Percentiles rank a stretch among this genome's conserved stretches.
Evolutionary conservation across 2,888 invertebrate species (phyloP).

Genomic region (Melanophora roralis): DNA sequence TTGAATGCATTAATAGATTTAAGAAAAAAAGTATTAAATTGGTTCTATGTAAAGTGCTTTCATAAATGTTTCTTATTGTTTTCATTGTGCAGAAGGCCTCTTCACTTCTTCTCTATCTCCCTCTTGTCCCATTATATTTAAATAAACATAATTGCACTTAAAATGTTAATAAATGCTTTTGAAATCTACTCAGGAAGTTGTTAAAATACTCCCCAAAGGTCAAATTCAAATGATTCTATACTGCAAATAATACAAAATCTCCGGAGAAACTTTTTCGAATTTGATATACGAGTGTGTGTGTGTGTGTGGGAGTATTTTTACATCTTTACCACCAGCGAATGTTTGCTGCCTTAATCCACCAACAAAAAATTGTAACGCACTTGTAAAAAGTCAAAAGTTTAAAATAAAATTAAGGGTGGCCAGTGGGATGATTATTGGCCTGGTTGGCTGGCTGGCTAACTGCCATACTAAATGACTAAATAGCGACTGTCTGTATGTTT

Average conservation of each 20-base stretch:
- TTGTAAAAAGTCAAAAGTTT: slow-evolving; percentile 43
- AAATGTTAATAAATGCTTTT: slow-evolving; percentile 58
- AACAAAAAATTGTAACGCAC: slow-evolving; percentile 20
- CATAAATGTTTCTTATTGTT: slow-evolving; percentile 4
- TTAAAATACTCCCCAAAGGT: slow-evolving; percentile 58
- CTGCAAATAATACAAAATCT: slow-evolving; percentile 38
- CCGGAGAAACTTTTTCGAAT: slow-evolving; percentile 20
- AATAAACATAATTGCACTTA: slow-evolving; percentile 59
- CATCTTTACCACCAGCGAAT: not conserved
- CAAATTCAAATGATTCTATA: slow-evolving; percentile 47
- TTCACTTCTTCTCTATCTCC: not conserved
- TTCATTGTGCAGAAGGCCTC: not conserved
- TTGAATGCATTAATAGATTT: too few species aligned
- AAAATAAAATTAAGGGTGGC: slow-evolving; percentile 44
- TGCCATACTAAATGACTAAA: not conserved
- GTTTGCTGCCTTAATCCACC: not conserved
- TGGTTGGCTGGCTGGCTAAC: not conserved
- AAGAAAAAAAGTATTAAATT: not conserved
- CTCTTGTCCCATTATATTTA: slow-evolving; percentile 19
- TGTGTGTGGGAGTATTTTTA: not conserved
- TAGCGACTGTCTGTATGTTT: not conserved
- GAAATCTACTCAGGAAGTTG: slow-evolving; percentile 54
- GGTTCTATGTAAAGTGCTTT: not conserved
- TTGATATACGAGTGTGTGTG: not conserved
- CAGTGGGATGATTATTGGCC: slow-evolving; percentile 19